phyloP scores from a whole-genome alignment of 2,888 invertebrate species.

The Eulithis prunata region DNA sequence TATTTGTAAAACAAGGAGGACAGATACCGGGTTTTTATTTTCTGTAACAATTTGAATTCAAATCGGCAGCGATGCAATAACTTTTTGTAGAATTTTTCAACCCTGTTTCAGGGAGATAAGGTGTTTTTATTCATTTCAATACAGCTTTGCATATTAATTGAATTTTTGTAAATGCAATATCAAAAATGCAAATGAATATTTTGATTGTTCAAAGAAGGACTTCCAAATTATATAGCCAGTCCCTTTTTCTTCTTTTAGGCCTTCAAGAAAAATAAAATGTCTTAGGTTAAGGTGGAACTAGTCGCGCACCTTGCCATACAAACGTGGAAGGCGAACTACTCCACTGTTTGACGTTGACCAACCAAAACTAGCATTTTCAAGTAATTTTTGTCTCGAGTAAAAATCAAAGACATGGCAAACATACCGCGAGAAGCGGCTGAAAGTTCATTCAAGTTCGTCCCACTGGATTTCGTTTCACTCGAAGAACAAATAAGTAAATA shows the following conservation, averaged over 20 bases:
- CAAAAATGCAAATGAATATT: constrained; percentile 37
- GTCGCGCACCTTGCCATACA: too few species aligned
- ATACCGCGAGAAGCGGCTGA: too few species aligned
- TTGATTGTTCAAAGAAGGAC: constrained; percentile 13
- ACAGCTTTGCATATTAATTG: constrained; percentile 66
- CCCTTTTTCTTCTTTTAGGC: neutral
- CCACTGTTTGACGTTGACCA: too few species aligned
- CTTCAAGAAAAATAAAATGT: neutral
- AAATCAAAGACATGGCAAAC: too few species aligned
- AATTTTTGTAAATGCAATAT: constrained; percentile 48
- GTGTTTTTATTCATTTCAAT: constrained; percentile 60
- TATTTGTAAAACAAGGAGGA: neutral
- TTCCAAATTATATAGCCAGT: neutral
- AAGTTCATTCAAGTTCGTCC: too few species aligned
- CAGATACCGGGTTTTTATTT: constrained; percentile 1
- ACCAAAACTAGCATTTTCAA: too few species aligned
- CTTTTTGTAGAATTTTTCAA: constrained; percentile 29
- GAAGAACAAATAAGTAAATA: too few species aligned
- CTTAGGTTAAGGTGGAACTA: too few species aligned
- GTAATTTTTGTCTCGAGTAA: too few species aligned
- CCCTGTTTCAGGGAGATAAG: constrained; percentile 50
- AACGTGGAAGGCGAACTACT: too few species aligned
- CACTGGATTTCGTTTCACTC: too few species aligned
- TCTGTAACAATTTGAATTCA: constrained; percentile 31
- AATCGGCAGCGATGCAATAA: constrained; percentile 24